A percentile compares a stretch with the other conserved stretches of the same genome.
phyloP scores from a whole-genome alignment of 2,888 invertebrate species.

The Gryllus longicercus region DNA sequence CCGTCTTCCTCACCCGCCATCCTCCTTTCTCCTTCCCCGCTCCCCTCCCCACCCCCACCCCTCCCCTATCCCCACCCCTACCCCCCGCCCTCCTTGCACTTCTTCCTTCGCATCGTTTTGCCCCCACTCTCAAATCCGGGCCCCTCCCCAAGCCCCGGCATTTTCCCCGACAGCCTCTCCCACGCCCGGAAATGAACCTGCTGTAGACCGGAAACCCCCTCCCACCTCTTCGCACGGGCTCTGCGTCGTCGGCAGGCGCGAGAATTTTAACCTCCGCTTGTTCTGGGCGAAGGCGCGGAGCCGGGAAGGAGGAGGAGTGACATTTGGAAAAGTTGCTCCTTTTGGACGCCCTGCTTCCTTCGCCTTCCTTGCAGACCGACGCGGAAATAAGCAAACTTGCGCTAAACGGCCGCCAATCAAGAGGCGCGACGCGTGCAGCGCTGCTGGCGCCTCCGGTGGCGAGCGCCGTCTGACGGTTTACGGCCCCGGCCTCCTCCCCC shows the following conservation, averaged over 20 bases:
- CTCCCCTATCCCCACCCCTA: neutral
- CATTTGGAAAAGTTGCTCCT: conserved; percentile 17
- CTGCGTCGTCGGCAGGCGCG: neutral
- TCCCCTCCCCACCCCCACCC: neutral
- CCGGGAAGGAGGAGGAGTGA: neutral
- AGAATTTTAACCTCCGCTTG: neutral
- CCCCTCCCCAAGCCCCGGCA: neutral
- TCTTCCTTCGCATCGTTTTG: neutral
- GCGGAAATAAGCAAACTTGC: neutral
- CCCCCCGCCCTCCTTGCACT: neutral
- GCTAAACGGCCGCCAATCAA: conserved; percentile 10
- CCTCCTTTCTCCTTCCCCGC: neutral
- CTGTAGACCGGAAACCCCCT: neutral
- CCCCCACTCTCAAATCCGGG: neutral
- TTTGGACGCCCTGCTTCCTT: neutral
- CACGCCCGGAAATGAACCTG: neutral
- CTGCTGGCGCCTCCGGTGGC: neutral
- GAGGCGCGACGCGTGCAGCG: neutral
- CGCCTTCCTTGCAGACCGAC: neutral
- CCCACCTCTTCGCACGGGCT: neutral
- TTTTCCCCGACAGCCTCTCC: neutral
- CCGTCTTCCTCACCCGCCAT: neutral
- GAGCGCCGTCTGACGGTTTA: neutral
- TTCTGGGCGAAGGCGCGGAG: neutral
- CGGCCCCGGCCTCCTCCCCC: neutral